phyloP scores from a whole-genome alignment of 2,888 invertebrate species.

The Zhuqinia jingwanae region DNA sequence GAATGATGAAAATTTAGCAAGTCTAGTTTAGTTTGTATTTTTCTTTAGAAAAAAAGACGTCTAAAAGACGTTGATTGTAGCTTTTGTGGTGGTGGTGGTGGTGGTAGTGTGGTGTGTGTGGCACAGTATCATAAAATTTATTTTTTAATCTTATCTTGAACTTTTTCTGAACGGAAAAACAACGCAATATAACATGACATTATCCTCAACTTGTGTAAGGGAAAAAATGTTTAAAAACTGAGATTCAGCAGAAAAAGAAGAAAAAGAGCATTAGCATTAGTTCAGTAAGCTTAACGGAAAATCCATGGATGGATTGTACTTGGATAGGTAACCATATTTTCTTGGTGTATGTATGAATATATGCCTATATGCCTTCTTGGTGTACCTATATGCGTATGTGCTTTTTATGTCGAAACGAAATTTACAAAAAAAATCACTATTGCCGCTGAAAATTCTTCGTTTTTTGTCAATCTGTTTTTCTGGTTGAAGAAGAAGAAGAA shows the following conservation, averaged over 20 bases:
- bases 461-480: too few species aligned
- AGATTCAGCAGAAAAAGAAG: constrained; percentile 29
- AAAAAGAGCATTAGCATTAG: constrained; percentile 38
- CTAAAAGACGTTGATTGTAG: constrained; percentile 28
- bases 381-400: too few species aligned
- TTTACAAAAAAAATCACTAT: too few species aligned
- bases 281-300: constrained; percentile 56
- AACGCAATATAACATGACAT: constrained; percentile 53
- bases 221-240: background rate
- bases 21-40: background rate
- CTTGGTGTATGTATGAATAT: too few species aligned
- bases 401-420: too few species aligned
- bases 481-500: too few species aligned
- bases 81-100: background rate
- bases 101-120: background rate
- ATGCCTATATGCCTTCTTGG: too few species aligned
- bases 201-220: constrained; percentile 24
- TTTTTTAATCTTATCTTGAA: constrained; percentile 23
- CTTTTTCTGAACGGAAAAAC: constrained; percentile 26
- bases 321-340: too few species aligned
- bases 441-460: too few species aligned
- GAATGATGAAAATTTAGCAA: background rate
- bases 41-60: background rate
- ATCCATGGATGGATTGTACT: constrained; percentile 41
- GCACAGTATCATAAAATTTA: constrained; percentile 49